Evolutionary conservation across 2,113 vertebrate genomes (phyloP), one percentile per base, ranked within the genome.

Genomic region (Oenanthe oenanthe): DNA sequence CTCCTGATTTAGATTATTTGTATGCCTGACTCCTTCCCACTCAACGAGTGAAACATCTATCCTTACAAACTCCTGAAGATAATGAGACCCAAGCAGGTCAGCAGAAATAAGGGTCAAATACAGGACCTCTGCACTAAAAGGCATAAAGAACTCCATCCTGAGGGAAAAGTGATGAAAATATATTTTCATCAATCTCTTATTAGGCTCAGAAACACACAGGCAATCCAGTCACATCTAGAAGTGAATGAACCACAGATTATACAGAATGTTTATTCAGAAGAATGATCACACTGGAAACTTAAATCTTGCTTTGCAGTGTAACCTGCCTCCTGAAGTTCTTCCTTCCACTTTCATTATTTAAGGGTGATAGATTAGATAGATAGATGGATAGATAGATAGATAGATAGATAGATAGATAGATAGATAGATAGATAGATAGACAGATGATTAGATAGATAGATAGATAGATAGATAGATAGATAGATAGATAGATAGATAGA

Each of bases 41-140:
- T 77, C 38, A 31, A 21, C 0, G 0, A 63, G 50, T n/a, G 5
- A 60, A 85, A 53, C 3, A 34, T 10, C 9, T 16, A 54, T 22
- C n/a, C 28, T 81, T 47, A 43, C 17, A 79, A 75, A 61, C 18
- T 43, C 61, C 22, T n/a, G 40, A 75, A 56, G 38, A 34, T 54
- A 76, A 57, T 17, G 47, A 75, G 42, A 67, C 19, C 17, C 45
- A 54, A 62, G 57, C 0, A 66, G 38, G 34, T 34, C 25, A 92
- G 17, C 36, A 79, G 76, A 84, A 93, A 38, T n/a, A 51, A 57
- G 17, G 43, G 63, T 70, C 36, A 68, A 68, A 80, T 31, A 24
- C 12, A 15, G 57, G 15, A 76, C 36, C 42, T 88, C 45, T 53
- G 28, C 58, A 48, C 28, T 48, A 36, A 91, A 76, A 79, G 25